Evolutionary conservation across 2,113 vertebrate species (phyloP), one percentile per base, ranked within the genome.

Genomic region (Neomonachus schauinslandi): DNA sequence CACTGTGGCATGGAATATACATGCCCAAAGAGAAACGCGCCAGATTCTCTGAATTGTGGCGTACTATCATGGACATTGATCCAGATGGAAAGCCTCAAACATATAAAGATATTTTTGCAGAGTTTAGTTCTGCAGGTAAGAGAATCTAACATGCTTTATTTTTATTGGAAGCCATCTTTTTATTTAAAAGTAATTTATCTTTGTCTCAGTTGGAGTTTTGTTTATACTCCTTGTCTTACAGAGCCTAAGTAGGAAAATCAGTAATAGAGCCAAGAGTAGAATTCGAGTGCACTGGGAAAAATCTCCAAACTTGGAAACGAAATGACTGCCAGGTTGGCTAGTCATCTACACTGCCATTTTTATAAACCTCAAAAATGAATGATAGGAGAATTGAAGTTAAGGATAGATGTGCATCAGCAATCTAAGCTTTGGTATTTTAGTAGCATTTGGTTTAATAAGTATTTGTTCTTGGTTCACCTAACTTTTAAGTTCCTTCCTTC

Each of bases 1-100:
- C 98, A 21, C 95, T 99, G 5, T 99, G 99, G 99, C 99, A 99
- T 63, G 99, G 99, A 11, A 97, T 97, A 2, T 98, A 98, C n/a
- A 98, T 99, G 95, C 96, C 98, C 59, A 98, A 89, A 95, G 98
- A 99, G 11, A 99, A 99, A 74, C 96, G 98, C 12, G 18, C 97
- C 1, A 74, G 98, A 4, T 99, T 99, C 96, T 98, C 98, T 31
- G 99, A 99, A 80, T 31, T 99, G 26, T 99, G 99, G 98, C 98
- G 98, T 3, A 98, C 98, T 67, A 98, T 97, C 85, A 93, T 99
- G 97, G 97, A 98, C 55, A 89, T 98, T 22, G 98, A 99, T 96
- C 91, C 87, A 2, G 97, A 98, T 33, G 98, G 99, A 31, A 96
- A 97, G 31, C 98, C 98, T 28, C 98, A 99, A 74, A 98, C 98